Conservation (phyloP, 2,113 vertebrate species). For the Alectura lathami region DNA sequence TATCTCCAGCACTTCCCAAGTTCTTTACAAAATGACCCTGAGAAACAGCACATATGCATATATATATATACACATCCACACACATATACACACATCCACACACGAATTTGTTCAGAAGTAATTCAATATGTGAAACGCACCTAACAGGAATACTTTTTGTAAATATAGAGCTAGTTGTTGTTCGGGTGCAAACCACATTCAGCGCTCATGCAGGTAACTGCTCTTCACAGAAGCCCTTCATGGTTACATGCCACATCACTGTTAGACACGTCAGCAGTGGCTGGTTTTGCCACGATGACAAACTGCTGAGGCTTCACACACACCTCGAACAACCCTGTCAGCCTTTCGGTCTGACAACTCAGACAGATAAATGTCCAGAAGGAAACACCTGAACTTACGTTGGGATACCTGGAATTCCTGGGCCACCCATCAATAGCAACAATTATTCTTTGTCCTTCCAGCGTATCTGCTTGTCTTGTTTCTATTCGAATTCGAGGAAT, state of each 20-base stretch:
- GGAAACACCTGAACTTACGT: conserved; percentile 78
- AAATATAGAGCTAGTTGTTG: neutral
- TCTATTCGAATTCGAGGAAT: conserved; percentile 96
- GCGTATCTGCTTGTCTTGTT: conserved; percentile 87
- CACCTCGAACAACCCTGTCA: neutral
- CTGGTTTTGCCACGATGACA: neutral
- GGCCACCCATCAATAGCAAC: conserved; percentile 97
- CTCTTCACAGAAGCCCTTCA: neutral
- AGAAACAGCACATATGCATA: neutral
- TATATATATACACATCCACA: neutral
- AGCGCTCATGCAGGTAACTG: neutral
- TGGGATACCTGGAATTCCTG: conserved; percentile 94
- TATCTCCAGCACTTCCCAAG: conserved; percentile 90
- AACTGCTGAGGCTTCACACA: neutral
- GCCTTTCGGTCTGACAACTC: neutral
- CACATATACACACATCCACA: neutral
- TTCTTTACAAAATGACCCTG: conserved; percentile 97
- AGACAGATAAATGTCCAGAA: neutral
- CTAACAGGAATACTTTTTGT: neutral
- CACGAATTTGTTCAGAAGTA: neutral
- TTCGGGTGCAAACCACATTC: neutral
- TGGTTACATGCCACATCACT: neutral
- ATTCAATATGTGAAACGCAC: neutral
- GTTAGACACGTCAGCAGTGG: neutral
- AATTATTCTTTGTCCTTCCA: conserved; percentile 93